These are phyloP conservation scores for Leptinotarsa rubiginosa DNA, from an alignment of 2,888 invertebrate species.

Conservation along the genomic window DNA sequence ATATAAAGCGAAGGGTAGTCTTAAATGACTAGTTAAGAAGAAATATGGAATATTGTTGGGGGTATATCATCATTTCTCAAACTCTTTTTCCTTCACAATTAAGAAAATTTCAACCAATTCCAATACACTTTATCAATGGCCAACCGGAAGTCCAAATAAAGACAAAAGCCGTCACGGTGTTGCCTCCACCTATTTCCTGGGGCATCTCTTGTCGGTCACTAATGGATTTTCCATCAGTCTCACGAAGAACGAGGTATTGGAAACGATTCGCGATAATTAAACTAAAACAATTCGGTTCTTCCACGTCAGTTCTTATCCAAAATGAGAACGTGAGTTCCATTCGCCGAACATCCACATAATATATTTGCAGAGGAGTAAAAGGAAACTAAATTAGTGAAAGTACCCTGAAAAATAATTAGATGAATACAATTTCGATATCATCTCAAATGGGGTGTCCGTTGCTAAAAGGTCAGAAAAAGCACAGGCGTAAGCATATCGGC, in stretches of 20 bases:
- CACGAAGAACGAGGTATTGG: slow-evolving; percentile 1
- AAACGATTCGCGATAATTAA: slow-evolving; percentile 9
- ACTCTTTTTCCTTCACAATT: background rate
- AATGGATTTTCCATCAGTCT: slow-evolving; percentile 26
- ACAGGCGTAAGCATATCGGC: no score
- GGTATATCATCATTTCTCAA: no score
- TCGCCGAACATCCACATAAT: background rate
- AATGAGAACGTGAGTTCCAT: background rate
- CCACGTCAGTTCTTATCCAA: slow-evolving; percentile 3
- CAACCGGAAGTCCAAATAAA: slow-evolving; percentile 1
- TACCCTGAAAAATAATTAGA: no score
- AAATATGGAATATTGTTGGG: no score
- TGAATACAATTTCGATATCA: no score
- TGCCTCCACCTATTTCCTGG: slow-evolving; percentile 17
- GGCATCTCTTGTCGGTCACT: slow-evolving; percentile 14
- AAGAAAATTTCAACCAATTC: background rate
- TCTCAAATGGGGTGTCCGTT: no score
- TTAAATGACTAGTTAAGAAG: no score
- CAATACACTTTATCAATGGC: slow-evolving; percentile 8
- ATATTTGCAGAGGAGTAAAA: background rate
- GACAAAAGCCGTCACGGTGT: slow-evolving; percentile 10
- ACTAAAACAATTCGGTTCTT: slow-evolving; percentile 18
- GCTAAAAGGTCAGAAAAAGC: no score
- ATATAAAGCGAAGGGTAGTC: no score
- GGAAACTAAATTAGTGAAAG: background rate